Evolutionary conservation across 64 coral and sea anemone genomes (phyloP).

Genomic region (Actinia tenebrosa): DNA sequence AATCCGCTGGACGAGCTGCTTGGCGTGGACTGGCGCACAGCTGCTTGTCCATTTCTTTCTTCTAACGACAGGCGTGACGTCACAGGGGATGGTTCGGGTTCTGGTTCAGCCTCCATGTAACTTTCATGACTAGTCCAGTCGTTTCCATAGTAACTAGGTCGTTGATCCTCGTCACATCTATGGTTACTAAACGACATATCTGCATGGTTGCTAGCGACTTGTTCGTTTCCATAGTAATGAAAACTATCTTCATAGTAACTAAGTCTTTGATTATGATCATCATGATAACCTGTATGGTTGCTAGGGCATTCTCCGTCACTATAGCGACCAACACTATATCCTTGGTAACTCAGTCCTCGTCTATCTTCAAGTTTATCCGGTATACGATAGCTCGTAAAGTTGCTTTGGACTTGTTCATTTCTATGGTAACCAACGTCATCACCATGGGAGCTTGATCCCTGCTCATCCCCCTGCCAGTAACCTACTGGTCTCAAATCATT

Average conservation of each 20-base stretch:
- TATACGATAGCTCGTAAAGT: not conserved
- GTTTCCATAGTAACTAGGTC: not conserved
- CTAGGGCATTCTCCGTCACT: not conserved
- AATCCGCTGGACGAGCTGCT: conserved; percentile 7
- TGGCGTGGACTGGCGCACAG: not conserved
- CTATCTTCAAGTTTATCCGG: not conserved
- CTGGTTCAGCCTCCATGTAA: conserved; percentile 7
- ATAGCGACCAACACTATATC: not conserved
- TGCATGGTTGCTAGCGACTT: not conserved
- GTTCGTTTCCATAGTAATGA: not conserved
- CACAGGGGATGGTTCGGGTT: not conserved
- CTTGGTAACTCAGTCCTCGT: not conserved
- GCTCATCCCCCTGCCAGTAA: not conserved
- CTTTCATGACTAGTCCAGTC: not conserved
- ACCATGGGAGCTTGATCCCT: not conserved
- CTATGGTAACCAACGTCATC: not conserved
- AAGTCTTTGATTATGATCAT: not conserved
- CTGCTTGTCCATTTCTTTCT: not conserved
- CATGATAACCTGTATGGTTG: not conserved
- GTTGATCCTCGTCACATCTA: not conserved
- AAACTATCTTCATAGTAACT: not conserved
- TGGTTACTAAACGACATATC: not conserved
- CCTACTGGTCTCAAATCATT: not conserved
- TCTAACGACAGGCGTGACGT: not conserved
- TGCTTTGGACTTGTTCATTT: not conserved